Conservation (phyloP, 2,888 invertebrate genomes). For the Leucoptera coffeella region DNA sequence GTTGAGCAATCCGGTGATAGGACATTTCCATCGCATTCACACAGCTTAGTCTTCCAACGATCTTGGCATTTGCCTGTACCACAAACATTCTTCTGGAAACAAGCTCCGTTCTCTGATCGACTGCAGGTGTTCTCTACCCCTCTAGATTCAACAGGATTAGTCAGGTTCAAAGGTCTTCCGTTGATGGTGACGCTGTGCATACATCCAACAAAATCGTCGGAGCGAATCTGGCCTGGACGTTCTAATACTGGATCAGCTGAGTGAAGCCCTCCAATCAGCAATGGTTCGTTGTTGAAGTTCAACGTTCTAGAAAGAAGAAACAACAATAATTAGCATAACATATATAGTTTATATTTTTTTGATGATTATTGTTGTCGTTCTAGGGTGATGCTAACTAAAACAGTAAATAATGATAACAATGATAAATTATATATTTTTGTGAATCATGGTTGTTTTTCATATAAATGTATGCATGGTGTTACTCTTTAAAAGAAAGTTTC, state of each 20-base stretch:
- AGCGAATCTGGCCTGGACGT: constrained; percentile 82
- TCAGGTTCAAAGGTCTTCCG: constrained; percentile 75
- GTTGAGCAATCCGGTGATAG: constrained; percentile 74
- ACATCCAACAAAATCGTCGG: constrained; percentile 92
- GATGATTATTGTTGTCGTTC: too few species aligned
- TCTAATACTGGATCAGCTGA: constrained; percentile 83
- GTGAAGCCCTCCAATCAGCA: constrained; percentile 79
- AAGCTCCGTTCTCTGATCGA: constrained; percentile 60
- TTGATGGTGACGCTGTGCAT: constrained; percentile 87
- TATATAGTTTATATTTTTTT: too few species aligned
- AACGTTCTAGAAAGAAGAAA: too few species aligned
- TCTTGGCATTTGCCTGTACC: constrained; percentile 71
- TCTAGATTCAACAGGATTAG: constrained; percentile 65
- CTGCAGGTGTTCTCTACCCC: constrained; percentile 74
- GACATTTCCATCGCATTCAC: constrained; percentile 62
- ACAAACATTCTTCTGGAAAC: constrained; percentile 50
- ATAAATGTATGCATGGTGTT: too few species aligned
- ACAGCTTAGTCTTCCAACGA: constrained; percentile 73
- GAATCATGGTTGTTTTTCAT: too few species aligned
- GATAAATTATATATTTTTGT: too few species aligned
- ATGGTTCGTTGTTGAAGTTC: constrained; percentile 84
- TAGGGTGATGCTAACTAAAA: too few species aligned
- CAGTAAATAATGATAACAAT: too few species aligned
- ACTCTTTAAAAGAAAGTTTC: too few species aligned
- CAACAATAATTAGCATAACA: too few species aligned